Base-by-base conservation (phyloP, 2,888 invertebrate species). In the Unio pictorum region DNA sequence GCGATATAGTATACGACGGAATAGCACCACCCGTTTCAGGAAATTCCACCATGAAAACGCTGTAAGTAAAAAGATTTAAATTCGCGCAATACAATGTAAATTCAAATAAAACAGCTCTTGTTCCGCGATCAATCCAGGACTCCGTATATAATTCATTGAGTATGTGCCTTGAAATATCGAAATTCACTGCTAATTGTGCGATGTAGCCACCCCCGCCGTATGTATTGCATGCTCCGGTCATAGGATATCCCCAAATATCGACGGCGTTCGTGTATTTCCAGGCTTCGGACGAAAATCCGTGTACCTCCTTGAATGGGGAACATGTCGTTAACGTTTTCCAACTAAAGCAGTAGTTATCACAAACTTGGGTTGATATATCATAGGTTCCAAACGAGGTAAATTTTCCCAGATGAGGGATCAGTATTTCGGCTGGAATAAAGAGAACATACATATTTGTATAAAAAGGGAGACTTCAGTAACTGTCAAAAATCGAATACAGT, bases 201-300 rank as follows among this genome's bases (percentile, higher is more conserved):
- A 86, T 82, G 64, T 86, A 86, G 3, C 86, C 86, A 4, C 86
- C 85, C 0, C 85, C 86, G 6, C 81, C 72, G 30, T 86, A 86
- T 4, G 77, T 78, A 5, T 66, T 76, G 60, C 75, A 74, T 20
- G 64, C 62, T 5, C 84, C 86, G 54, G 78, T 62, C 30, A 82
- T 71, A 2, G 84, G 79, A n/a, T 79, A 56, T 7, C 83, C 85
- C 79, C 79, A 81, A 20, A 83, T 80, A 58, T 81, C 72, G 0
- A 73, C 30, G 5, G 83, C 79, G 11, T 78, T 79, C 0, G 79
- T 80, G 64, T 79, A 82, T 45, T 76, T 75, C 84, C 84, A 84
- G 1, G 82, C 82, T 3, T 70, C 72, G 20, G 75, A 74, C 1
- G 83, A 78, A 30, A 76, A 79, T 26, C 75, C 71, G 30, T 74